Evolutionary conservation across 2,888 invertebrate species (phyloP).

Genomic region (Nymphalis polychloros): DNA sequence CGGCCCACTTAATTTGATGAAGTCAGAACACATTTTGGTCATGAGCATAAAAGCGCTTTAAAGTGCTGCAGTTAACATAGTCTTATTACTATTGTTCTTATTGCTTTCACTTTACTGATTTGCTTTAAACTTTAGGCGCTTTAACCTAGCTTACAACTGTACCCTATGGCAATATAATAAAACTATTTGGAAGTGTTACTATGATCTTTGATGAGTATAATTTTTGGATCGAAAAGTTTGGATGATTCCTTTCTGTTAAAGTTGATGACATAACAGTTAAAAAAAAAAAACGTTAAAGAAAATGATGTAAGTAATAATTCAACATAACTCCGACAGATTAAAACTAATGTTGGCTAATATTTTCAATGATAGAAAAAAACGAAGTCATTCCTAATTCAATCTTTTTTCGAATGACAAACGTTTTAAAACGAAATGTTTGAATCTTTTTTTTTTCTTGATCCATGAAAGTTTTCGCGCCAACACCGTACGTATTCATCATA

Average conservation of each 20-base stretch:
- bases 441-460: neutral
- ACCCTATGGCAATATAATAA: too few relatives aligned
- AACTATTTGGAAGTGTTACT: too few relatives aligned
- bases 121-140: neutral
- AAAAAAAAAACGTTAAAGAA: too few relatives aligned
- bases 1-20: constrained; percentile 53
- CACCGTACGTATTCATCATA: constrained; percentile 28
- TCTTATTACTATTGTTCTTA: constrained; percentile 66
- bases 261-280: too few relatives aligned
- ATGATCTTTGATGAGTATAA: too few relatives aligned
- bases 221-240: too few relatives aligned
- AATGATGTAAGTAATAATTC: too few relatives aligned
- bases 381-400: neutral
- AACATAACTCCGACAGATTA: too few relatives aligned
- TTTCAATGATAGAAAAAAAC: too few relatives aligned
- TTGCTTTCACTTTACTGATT: constrained; percentile 63
- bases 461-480: neutral
- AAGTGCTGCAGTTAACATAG: constrained; percentile 47
- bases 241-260: too few relatives aligned
- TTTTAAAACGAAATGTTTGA: neutral
- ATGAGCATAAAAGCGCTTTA: constrained; percentile 21
- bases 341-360: too few relatives aligned
- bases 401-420: neutral
- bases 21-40: constrained; percentile 41
- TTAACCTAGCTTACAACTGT: too few relatives aligned